Base-by-base conservation (phyloP, 1,140 invertebrate genomes). In the Pararge aegeria region DNA sequence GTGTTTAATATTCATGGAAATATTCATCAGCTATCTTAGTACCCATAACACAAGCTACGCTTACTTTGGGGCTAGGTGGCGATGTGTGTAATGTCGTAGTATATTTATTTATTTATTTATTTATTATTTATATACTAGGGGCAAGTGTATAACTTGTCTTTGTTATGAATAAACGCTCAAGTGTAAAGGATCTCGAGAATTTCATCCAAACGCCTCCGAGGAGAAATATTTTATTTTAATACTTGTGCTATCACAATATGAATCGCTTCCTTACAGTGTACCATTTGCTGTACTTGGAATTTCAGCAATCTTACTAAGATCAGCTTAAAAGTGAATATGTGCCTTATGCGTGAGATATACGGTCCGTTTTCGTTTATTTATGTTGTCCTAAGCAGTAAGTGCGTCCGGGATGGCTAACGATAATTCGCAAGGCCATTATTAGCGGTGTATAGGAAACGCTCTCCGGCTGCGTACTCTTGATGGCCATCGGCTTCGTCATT, bases 371-470 rank as follows among this genome's bases (percentile, higher is more conserved):
- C 29, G 51, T 15, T n/a, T 38, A 20, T 40, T 62, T 48, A 42
- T 29, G 29, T 24, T 13, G 10, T 37, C 49, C 57, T 24, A 19
- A 63, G 58, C 51, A 54, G 55, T 63, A 56, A 57, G 40, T 55
- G 46, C 51, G 54, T 62, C 52, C 50, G 64, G 63, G 68, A 61
- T 64, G 61, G 64, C 68, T 76, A 73, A 74, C 75, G 78, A 78
- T 78, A 78, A 80, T 80, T 80, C 73, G 70, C 66, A 63, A 68
- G 63, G 66, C 68, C 75, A 77, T 77, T 75, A 78, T 74, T 75
- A 76, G 73, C 56, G 69, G 62, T 59, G 68, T 78, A 71, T 66
- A 73, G 75, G 70, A 78, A 78, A 73, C 67, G 68, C 68, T 71
- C 66, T 57, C 63, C 62, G 60, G 66, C 66, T 70, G 68, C 55